Base-by-base conservation (phyloP, 1,140 invertebrate species). In the Drosophila subpulchrella region DNA sequence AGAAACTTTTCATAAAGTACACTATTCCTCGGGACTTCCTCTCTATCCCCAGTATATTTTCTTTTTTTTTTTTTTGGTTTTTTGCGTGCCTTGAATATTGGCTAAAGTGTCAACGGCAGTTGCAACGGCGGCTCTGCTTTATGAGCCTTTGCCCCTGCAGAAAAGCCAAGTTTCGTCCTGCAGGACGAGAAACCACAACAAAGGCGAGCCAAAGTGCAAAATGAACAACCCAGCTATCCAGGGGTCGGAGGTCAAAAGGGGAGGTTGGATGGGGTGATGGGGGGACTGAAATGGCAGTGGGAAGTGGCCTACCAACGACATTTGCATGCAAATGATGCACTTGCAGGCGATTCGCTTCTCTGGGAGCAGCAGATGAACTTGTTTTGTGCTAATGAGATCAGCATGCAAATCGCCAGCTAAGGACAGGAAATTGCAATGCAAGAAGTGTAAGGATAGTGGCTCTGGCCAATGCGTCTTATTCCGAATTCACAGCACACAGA, bases 301-400 rank as follows among this genome's bases (percentile, higher is more conserved):
- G 42, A 56, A 78, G 79, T 75, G 63, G 70, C 78, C 80, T 77
- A 81, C 80, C 81, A 83, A 88, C 83, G 83, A 88, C 84, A 89
- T 88, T 88, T 88, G 84, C 84, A 88, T 88, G 83, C 83, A 88
- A 88, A 88, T 89, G 84, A 89, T 88, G 84, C 83, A 88, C 78
- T 75, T 51, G 57, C 75, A 78, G 57, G 60, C 44, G 55, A 60
- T 57, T 61, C 39, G 65, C 65, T 68, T 66, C 61, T 48, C 61
- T 32, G 61, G 62, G 42, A 74, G 75, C 41, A 27, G 61, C 74
- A 85, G 82, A 75, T 85, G 82, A 82, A 82, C 83, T 86, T 88
- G 82, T 81, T 82, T 67, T 74, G 82, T 86, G 82, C 82, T 86
- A 86, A 88, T 88, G 83, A 88, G 83, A 88, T 88, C 79, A 88